phyloP scores from a whole-genome alignment of 2,797 vertebrate species.

The Austrolebias charrua region DNA sequence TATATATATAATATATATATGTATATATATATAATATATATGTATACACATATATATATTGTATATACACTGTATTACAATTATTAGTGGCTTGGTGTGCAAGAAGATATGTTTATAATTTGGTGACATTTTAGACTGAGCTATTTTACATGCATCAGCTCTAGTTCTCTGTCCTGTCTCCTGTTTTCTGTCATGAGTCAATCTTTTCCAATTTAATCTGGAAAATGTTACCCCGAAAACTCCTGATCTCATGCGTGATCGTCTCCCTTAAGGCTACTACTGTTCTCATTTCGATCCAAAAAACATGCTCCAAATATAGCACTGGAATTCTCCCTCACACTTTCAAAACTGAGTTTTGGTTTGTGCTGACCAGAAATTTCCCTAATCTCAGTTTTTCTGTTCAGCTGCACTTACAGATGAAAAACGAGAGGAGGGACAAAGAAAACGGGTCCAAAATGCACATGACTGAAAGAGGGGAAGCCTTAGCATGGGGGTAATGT shows the following conservation, averaged over 20 bases:
- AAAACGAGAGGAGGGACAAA: constrained; percentile 20
- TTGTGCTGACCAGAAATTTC: constrained; percentile 31
- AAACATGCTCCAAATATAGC: constrained; percentile 1
- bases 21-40: too few relatives aligned
- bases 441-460: constrained; percentile 34
- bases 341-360: constrained; percentile 2
- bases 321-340: not conserved
- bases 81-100: too few relatives aligned
- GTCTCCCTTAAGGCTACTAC: constrained; percentile 16
- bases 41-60: too few relatives aligned
- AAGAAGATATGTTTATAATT: too few relatives aligned
- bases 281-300: constrained; percentile 7
- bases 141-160: not conserved
- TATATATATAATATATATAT: too few relatives aligned
- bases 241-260: not conserved
- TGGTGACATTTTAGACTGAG: too few relatives aligned
- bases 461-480: constrained; percentile 42
- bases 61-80: too few relatives aligned
- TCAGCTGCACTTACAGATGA: constrained; percentile 41
- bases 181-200: not conserved
- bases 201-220: constrained; percentile 5
- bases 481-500: constrained; percentile 59
- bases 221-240: constrained; percentile 4
- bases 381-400: constrained; percentile 39
- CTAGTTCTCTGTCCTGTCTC: not conserved